These are phyloP conservation scores for Liopterus haemorrhoidalis DNA, from an alignment of 2,888 invertebrate genomes.

Conservation along the genomic window DNA sequence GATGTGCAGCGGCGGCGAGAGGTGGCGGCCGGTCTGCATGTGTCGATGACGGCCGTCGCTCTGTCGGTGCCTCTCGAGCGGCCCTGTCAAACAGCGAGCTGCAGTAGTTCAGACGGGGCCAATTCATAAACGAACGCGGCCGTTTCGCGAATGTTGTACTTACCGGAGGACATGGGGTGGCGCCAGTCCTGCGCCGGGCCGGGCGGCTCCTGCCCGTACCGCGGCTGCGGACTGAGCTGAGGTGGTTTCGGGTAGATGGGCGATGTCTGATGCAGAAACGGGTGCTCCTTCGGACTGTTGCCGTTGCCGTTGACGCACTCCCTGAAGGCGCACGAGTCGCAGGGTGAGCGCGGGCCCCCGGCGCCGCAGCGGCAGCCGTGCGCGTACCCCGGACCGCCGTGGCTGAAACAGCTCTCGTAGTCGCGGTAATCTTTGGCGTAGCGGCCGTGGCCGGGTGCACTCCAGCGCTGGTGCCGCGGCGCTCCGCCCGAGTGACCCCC, in stretches of 20 bases:
- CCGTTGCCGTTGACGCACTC: constrained; percentile 42
- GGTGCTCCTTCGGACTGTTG: constrained; percentile 43
- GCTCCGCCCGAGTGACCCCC: constrained; percentile 41
- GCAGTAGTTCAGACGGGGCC: constrained; percentile 41
- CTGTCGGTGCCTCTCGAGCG: constrained; percentile 43
- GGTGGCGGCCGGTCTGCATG: constrained; percentile 41
- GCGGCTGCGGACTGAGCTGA: constrained; percentile 43
- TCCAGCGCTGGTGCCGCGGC: constrained; percentile 39
- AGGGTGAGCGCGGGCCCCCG: too few relatives aligned
- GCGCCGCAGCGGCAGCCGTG: not conserved
- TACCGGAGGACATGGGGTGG: constrained; percentile 32
- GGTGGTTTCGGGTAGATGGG: constrained; percentile 46
- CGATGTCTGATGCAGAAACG: constrained; percentile 41
- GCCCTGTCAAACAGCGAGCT: constrained; percentile 46
- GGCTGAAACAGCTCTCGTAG: constrained; percentile 43
- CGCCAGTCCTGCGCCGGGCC: constrained; percentile 41
- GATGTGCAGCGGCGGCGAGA: constrained; percentile 52
- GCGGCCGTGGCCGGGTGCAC: too few relatives aligned
- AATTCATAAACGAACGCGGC: constrained; percentile 46
- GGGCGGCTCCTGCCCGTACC: constrained; percentile 42
- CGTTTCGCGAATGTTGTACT: constrained; percentile 12
- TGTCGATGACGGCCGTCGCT: constrained; percentile 34
- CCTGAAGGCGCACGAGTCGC: too few relatives aligned
- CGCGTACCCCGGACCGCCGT: constrained; percentile 33
- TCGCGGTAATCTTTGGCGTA: constrained; percentile 46